Percentiles rank a stretch among this genome's conserved stretches.
Conservation (phyloP, 2,113 vertebrate genomes). For the Strigops habroptila region DNA sequence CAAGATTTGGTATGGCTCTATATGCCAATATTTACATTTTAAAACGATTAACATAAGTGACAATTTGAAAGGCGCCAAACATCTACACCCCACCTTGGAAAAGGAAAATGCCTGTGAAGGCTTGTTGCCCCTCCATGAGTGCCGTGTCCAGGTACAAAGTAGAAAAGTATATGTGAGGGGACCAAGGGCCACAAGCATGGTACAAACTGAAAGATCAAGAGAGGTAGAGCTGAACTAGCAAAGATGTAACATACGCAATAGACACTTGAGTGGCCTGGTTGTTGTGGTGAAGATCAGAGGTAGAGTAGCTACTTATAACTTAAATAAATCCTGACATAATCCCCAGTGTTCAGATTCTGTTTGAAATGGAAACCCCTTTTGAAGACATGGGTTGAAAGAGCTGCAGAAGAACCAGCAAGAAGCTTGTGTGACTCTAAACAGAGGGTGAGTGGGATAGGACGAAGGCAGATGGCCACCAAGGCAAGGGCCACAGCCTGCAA, state of each 20-base stretch:
- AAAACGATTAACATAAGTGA: too few relatives aligned
- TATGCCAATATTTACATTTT: neutral
- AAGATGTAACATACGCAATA: fast-evolving
- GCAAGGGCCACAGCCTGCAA: neutral
- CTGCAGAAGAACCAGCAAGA: neutral
- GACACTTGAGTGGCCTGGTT: neutral
- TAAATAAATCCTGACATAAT: neutral
- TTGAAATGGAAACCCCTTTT: neutral
- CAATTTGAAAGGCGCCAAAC: neutral
- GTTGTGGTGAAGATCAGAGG: neutral
- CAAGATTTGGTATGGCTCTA: neutral
- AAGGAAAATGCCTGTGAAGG: too few relatives aligned
- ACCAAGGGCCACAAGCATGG: neutral
- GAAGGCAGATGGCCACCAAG: neutral
- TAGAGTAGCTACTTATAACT: neutral
- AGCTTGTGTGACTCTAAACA: neutral
- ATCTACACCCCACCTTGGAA: neutral
- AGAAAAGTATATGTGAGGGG: neutral
- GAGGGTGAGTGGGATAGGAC: neutral
- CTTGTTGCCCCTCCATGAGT: neutral
- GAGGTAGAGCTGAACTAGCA: neutral
- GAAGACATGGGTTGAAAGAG: neutral
- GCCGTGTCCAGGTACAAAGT: fast-evolving
- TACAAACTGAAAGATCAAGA: too few relatives aligned
- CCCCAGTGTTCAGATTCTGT: neutral